These are phyloP conservation scores for Chrysolina haemoptera DNA, from an alignment of 2,888 invertebrate genomes.

Conservation along the genomic window DNA sequence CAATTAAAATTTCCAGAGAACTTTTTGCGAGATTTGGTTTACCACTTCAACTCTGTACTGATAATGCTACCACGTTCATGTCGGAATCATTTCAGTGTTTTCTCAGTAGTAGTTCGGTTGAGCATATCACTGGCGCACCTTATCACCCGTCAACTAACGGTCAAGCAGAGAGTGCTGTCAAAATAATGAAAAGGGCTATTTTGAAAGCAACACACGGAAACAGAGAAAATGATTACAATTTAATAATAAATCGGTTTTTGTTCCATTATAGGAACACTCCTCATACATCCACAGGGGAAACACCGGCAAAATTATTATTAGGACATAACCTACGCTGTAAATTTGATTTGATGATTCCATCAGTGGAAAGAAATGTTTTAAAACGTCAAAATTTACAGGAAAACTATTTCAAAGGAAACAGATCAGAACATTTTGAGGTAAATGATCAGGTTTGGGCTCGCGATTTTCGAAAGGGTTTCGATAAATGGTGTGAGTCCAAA, in stretches of 20 bases:
- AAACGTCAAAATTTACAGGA: constrained; percentile 3
- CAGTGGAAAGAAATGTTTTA: not conserved
- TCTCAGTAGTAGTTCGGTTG: not conserved
- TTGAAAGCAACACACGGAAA: not conserved
- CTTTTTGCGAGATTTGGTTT: not conserved
- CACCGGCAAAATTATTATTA: constrained; percentile 7
- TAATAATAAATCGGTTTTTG: constrained; percentile 2
- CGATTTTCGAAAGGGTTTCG: constrained; percentile 1
- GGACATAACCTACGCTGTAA: not conserved
- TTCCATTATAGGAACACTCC: constrained; percentile 24
- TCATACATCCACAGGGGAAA: constrained; percentile 26
- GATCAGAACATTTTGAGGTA: constrained; percentile 11
- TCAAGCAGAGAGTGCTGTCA: not conserved
- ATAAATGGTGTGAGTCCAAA: constrained; percentile 4
- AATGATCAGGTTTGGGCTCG: constrained; percentile 24
- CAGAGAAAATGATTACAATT: not conserved
- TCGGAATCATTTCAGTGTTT: constrained; percentile 4
- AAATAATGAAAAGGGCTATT: constrained; percentile 20
- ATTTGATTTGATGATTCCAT: constrained; percentile 22
- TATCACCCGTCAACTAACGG: constrained; percentile 4
- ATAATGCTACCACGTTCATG: not conserved
- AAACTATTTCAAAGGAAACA: constrained; percentile 16
- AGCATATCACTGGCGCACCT: constrained; percentile 2
- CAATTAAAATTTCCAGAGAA: not conserved
- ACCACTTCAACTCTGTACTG: constrained; percentile 8